These are phyloP conservation scores for Amblyopsis hoosieri DNA, from an alignment of 2,797 vertebrate genomes.

Conservation along the genomic window DNA sequence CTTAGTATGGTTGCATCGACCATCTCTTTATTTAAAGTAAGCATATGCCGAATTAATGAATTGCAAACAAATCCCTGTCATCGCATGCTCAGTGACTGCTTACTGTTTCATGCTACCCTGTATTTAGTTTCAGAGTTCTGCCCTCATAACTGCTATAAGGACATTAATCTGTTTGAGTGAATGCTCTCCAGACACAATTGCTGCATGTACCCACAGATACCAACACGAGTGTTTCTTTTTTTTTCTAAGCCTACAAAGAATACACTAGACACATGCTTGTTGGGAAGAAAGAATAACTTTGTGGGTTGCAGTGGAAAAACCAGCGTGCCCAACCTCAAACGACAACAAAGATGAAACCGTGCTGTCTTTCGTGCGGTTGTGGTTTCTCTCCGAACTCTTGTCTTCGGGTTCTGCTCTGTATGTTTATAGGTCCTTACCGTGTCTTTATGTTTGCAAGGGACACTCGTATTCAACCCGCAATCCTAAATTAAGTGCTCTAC, in stretches of 20 bases:
- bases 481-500: slow-evolving; percentile 38
- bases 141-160: slow-evolving; percentile 11
- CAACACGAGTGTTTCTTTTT: slow-evolving; percentile 7
- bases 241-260: slow-evolving; percentile 16
- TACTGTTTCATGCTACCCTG: slow-evolving; percentile 41
- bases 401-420: slow-evolving; percentile 24
- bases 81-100: slow-evolving; percentile 28
- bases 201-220: slow-evolving; percentile 19
- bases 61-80: slow-evolving; percentile 9
- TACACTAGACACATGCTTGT: slow-evolving; percentile 34
- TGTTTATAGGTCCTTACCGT: slow-evolving; percentile 37
- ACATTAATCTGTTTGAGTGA: slow-evolving; percentile 14
- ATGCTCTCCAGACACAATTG: slow-evolving; percentile 24
- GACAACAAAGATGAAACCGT: slow-evolving; percentile 54
- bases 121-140: not conserved
- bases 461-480: slow-evolving; percentile 25
- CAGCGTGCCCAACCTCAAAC: slow-evolving; percentile 19
- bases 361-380: slow-evolving; percentile 52
- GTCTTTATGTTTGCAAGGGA: slow-evolving; percentile 28
- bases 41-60: slow-evolving; percentile 11
- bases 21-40: slow-evolving; percentile 32
- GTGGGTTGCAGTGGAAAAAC: slow-evolving; percentile 37
- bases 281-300: slow-evolving; percentile 44
- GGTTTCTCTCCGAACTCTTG: slow-evolving; percentile 34
- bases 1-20: slow-evolving; percentile 11